phyloP scores from a whole-genome alignment of 2,113 vertebrate genomes.

The Salvelinus alpinus region DNA sequence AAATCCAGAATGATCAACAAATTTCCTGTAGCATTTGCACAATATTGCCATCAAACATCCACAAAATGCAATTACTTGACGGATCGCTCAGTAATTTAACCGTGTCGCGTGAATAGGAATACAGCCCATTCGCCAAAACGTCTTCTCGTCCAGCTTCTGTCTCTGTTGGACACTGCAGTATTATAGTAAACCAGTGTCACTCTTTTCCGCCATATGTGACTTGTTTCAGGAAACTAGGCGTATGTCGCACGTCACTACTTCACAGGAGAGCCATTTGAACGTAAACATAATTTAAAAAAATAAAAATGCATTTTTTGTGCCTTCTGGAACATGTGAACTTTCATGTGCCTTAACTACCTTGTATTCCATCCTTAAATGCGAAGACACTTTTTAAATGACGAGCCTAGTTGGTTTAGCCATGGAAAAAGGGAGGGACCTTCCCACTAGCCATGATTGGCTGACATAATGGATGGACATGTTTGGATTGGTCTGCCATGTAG shows the following conservation, averaged over 20 bases:
- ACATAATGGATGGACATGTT: background rate
- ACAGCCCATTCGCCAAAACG: background rate
- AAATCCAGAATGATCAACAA: slow-evolving; percentile 25
- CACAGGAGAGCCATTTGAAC: too few species aligned
- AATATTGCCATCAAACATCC: slow-evolving; percentile 22
- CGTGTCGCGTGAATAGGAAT: background rate
- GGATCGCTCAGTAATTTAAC: background rate
- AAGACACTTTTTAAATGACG: too few species aligned
- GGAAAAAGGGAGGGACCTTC: too few species aligned
- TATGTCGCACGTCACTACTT: too few species aligned
- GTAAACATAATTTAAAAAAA: too few species aligned
- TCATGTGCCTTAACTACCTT: too few species aligned
- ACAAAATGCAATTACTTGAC: slow-evolving; percentile 24
- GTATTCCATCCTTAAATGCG: too few species aligned
- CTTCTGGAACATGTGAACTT: too few species aligned
- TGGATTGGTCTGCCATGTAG: background rate
- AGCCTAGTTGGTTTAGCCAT: too few species aligned
- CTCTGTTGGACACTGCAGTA: background rate
- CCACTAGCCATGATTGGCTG: too few species aligned
- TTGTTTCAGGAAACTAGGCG: too few species aligned
- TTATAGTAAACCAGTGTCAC: slow-evolving; percentile 25
- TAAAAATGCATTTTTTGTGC: too few species aligned
- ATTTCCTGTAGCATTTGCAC: slow-evolving; percentile 25
- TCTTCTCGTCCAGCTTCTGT: background rate
- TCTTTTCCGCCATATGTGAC: slow-evolving; percentile 5